Conservation (phyloP, 2,797 vertebrate species). For the Sitta carolinensis region DNA sequence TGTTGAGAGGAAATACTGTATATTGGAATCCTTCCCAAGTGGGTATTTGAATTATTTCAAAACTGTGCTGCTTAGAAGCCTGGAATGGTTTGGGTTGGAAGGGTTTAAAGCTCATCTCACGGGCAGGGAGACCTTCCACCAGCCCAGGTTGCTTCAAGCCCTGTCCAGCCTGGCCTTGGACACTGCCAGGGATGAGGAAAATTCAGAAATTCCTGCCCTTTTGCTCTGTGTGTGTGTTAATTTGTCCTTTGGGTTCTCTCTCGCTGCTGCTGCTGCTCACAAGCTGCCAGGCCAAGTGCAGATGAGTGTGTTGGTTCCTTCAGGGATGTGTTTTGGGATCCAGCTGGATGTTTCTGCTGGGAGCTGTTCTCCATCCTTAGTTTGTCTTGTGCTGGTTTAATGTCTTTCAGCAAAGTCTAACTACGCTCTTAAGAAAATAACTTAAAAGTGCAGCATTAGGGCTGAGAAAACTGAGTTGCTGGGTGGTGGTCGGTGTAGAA, state of each 20-base stretch:
- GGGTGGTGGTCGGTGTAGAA: background rate
- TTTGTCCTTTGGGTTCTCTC: slow-evolving; percentile 8
- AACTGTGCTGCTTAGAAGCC: background rate
- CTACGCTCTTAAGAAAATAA: background rate
- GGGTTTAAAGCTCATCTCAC: background rate
- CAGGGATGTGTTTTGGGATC: background rate
- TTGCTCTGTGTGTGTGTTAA: background rate
- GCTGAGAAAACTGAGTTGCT: background rate
- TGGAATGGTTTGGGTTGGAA: background rate
- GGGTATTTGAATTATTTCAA: background rate
- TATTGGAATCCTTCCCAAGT: background rate
- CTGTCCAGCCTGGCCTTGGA: background rate
- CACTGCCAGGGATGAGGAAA: background rate
- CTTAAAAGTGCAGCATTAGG: background rate
- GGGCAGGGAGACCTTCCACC: background rate
- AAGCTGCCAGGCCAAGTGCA: slow-evolving; percentile 2
- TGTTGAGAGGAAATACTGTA: background rate
- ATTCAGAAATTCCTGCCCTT: background rate
- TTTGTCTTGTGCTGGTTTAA: background rate
- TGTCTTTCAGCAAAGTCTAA: background rate
- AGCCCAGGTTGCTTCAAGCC: background rate
- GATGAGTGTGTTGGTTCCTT: background rate
- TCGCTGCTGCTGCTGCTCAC: background rate
- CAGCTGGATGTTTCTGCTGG: background rate
- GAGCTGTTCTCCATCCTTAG: background rate